Conservation (phyloP, 2,113 vertebrate genomes). For the Neogobius melanostomus region DNA sequence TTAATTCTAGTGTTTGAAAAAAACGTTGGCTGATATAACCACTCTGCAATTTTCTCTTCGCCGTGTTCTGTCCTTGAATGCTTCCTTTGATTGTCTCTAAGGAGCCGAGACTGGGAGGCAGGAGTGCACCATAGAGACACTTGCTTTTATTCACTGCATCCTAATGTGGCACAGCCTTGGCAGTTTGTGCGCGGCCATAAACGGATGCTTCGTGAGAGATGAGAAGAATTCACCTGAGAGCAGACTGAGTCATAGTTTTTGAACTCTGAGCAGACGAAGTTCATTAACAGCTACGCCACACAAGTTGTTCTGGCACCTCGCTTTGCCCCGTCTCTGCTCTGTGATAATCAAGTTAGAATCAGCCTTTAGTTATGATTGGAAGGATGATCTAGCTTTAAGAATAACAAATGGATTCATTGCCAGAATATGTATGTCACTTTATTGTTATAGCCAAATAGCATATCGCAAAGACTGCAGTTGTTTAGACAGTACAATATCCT, state of each 20-base stretch:
- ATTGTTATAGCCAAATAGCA: not conserved
- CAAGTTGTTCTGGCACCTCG: not conserved
- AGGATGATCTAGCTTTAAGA: not conserved
- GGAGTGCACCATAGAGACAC: not conserved
- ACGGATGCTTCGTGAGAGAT: not conserved
- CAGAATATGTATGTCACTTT: not conserved
- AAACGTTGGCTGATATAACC: conserved; percentile 34
- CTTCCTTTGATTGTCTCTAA: conserved; percentile 21
- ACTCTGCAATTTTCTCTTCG: conserved; percentile 21
- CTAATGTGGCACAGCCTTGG: conserved; percentile 5
- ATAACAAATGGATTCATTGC: not conserved
- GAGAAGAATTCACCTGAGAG: conserved; percentile 12
- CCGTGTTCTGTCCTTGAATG: conserved; percentile 26
- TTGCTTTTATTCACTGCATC: not conserved
- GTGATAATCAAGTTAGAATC: conserved; percentile 3
- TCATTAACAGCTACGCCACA: conserved; percentile 1
- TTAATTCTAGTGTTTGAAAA: conserved; percentile 18
- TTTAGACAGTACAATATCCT: no score
- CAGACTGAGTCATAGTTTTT: conserved; percentile 5
- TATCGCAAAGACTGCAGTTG: no score
- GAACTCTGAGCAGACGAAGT: not conserved
- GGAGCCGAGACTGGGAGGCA: conserved; percentile 8
- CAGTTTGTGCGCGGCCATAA: conserved; percentile 4
- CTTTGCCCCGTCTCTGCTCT: not conserved
- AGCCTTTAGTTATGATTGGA: not conserved